Conservation (phyloP, 2,888 invertebrate genomes). For the Ornithoptera alexandrae region DNA sequence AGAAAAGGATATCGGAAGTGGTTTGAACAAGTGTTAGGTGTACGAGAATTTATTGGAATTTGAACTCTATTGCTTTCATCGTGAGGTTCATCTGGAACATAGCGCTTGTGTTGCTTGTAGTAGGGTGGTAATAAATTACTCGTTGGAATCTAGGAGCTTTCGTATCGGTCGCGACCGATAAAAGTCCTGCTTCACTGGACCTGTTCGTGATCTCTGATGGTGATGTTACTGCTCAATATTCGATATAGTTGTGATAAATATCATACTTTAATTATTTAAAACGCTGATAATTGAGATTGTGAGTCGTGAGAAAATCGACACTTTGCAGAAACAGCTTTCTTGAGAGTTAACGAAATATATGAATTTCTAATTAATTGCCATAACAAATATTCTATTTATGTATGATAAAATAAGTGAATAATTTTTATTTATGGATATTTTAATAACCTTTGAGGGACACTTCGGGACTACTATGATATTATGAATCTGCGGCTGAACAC, state of each 20-base stretch:
- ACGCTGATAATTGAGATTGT: too few relatives aligned
- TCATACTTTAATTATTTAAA: too few relatives aligned
- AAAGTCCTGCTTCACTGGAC: constrained; percentile 68
- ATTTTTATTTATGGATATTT: too few relatives aligned
- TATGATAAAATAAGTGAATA: too few relatives aligned
- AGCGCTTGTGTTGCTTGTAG: constrained; percentile 25
- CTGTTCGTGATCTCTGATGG: constrained; percentile 58
- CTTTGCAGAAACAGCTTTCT: too few relatives aligned
- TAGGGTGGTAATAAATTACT: constrained; percentile 72
- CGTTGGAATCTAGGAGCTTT: constrained; percentile 64
- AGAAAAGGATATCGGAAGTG: background rate
- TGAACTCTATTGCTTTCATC: constrained; percentile 19
- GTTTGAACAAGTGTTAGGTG: background rate
- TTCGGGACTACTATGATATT: too few relatives aligned
- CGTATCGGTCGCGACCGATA: constrained; percentile 72
- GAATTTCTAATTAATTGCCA: too few relatives aligned
- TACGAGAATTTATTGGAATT: constrained; percentile 15
- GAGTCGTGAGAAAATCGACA: too few relatives aligned
- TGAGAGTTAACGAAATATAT: too few relatives aligned
- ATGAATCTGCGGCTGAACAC: too few relatives aligned
- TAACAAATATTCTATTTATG: too few relatives aligned
- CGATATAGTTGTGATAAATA: constrained; percentile 33
- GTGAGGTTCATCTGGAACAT: constrained; percentile 28
- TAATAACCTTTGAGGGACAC: too few relatives aligned
- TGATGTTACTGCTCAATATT: constrained; percentile 39